Percentiles rank a stretch among this genome's conserved stretches.
phyloP scores from a whole-genome alignment of 2,888 invertebrate genomes.

The Temnothorax rugatulus region DNA sequence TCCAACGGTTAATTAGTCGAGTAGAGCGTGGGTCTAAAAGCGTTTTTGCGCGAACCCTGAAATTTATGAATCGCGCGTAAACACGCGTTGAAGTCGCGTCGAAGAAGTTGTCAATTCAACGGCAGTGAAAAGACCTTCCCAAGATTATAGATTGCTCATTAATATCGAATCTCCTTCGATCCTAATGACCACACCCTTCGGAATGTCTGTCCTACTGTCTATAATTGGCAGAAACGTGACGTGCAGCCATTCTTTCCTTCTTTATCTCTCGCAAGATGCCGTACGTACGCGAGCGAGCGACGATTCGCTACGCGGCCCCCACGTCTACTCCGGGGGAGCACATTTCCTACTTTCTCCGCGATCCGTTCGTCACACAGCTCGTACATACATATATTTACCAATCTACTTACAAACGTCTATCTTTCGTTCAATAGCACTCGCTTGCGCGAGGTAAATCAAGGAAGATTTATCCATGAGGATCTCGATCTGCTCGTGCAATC shows the following conservation, averaged over 20 bases:
- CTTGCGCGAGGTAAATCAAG: conserved; percentile 21
- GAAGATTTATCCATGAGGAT: conserved; percentile 24
- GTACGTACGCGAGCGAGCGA: conserved; percentile 20
- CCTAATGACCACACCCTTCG: neutral
- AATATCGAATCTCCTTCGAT: neutral
- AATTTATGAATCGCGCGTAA: neutral
- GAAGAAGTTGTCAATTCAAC: neutral
- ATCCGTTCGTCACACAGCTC: conserved; percentile 49
- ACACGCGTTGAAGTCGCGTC: neutral
- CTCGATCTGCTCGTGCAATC: conserved; percentile 16
- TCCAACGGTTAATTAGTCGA: conserved; percentile 63
- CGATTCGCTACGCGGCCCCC: conserved; percentile 39
- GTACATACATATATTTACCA: conserved; percentile 49
- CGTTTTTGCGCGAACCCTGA: neutral
- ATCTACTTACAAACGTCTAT: conserved; percentile 36
- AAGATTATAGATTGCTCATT: neutral
- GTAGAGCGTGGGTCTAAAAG: neutral
- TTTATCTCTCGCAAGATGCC: conserved; percentile 12
- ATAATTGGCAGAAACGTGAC: neutral
- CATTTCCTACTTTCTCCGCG: conserved; percentile 79
- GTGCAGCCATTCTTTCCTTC: neutral
- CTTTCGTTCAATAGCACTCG: conserved; percentile 1
- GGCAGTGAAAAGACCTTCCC: neutral
- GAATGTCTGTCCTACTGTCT: neutral
- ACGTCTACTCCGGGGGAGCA: conserved; percentile 66